Evolutionary conservation across 2,888 invertebrate species (phyloP).

Genomic region (Podotricha telesiphe): DNA sequence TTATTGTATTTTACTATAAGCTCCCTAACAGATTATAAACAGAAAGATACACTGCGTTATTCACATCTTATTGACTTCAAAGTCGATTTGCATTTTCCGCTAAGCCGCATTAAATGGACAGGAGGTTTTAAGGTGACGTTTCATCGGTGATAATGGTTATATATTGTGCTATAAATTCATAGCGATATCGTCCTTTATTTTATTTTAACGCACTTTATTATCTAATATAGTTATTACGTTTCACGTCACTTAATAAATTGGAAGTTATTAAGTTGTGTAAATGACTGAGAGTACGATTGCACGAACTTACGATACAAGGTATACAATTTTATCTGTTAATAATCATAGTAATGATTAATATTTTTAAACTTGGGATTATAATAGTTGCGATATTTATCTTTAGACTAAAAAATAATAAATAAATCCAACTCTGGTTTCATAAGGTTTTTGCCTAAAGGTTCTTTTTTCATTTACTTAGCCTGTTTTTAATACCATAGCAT

Average conservation of each 20-base stretch:
- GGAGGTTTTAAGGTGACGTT: constrained; percentile 26
- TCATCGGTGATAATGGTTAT: constrained; percentile 7
- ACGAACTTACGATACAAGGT: neutral
- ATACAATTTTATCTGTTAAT: too few relatives aligned
- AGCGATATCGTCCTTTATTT: constrained; percentile 15
- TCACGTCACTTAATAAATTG: constrained; percentile 2
- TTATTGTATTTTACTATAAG: constrained; percentile 30
- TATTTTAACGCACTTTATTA: constrained; percentile 10
- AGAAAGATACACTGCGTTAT: constrained; percentile 34
- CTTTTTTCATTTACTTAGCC: too few relatives aligned
- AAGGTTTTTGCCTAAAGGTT: too few relatives aligned
- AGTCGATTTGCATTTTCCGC: constrained; percentile 43
- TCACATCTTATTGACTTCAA: constrained; percentile 41
- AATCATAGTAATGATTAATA: too few relatives aligned
- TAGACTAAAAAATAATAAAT: too few relatives aligned
- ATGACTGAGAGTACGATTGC: neutral
- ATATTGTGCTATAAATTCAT: constrained; percentile 20
- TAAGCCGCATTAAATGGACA: constrained; percentile 35
- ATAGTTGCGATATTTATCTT: too few relatives aligned
- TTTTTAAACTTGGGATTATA: too few relatives aligned
- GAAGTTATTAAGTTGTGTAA: neutral
- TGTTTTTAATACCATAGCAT: too few relatives aligned
- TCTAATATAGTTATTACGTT: neutral
- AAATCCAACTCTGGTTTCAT: too few relatives aligned
- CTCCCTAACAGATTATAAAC: constrained; percentile 36